Evolutionary conservation across 2,888 invertebrate genomes (phyloP).

Genomic region (Tenthredo scrophulariae): DNA sequence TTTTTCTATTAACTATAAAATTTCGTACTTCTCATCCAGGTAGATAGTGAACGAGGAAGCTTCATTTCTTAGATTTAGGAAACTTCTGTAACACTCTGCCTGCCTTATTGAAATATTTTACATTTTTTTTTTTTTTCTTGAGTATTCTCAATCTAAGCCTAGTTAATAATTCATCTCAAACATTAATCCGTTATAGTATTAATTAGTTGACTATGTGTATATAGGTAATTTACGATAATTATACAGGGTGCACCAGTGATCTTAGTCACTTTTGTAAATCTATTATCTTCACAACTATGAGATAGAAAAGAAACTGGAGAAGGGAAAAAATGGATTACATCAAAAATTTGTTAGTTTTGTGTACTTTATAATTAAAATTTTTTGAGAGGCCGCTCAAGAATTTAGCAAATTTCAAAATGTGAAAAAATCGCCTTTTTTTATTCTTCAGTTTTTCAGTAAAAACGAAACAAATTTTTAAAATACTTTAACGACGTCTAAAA

Average conservation of each 20-base stretch:
- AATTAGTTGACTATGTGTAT: constrained; percentile 24
- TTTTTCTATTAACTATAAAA: constrained; percentile 20
- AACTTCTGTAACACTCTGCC: constrained; percentile 11
- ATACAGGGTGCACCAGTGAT: neutral
- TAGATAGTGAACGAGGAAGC: neutral
- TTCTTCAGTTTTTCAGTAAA: too few relatives aligned
- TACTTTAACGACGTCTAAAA: too few relatives aligned
- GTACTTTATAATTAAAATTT: too few relatives aligned
- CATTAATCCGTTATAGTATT: constrained; percentile 38
- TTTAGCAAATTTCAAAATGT: too few relatives aligned
- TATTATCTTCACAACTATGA: neutral
- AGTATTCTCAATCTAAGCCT: constrained; percentile 16
- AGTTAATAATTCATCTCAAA: constrained; percentile 20
- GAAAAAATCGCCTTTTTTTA: too few relatives aligned
- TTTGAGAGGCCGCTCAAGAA: too few relatives aligned
- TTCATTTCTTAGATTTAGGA: neutral
- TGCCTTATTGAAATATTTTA: constrained; percentile 9
- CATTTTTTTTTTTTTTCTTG: neutral
- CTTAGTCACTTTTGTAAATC: neutral
- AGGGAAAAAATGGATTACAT: neutral
- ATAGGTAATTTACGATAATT: neutral
- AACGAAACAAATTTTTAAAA: too few relatives aligned
- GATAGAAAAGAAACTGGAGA: neutral
- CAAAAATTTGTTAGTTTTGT: too few relatives aligned
- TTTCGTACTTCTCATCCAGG: neutral